A percentile compares a stretch with the other conserved stretches of the same genome.
phyloP scores from a whole-genome alignment of 2,797 vertebrate species.

The Enteromius treurensis region DNA sequence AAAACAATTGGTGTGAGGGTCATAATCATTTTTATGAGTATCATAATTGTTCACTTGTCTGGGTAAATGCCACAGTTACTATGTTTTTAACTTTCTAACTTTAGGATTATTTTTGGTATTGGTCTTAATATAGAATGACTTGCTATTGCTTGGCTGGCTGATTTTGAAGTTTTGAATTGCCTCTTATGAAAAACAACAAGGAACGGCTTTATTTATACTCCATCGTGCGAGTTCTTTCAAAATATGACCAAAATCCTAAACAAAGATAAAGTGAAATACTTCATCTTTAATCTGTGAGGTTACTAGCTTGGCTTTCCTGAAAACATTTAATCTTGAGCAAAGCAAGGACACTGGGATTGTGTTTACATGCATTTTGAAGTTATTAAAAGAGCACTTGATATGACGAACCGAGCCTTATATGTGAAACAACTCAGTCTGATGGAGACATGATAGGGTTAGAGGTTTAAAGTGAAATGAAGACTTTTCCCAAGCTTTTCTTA shows the following conservation, averaged over 20 bases:
- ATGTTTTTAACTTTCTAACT: neutral
- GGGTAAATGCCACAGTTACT: neutral
- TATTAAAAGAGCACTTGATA: neutral
- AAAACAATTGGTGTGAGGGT: neutral
- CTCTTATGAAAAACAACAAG: constrained; percentile 4
- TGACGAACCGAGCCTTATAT: neutral
- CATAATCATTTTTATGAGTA: neutral
- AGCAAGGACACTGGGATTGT: neutral
- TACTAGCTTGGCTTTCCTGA: neutral
- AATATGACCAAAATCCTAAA: neutral
- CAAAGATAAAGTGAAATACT: constrained; percentile 9
- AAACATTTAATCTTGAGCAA: neutral
- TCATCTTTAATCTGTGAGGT: neutral
- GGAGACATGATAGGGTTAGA: neutral
- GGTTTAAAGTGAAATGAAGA: neutral
- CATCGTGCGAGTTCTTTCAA: neutral
- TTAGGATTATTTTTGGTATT: neutral
- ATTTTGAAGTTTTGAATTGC: neutral
- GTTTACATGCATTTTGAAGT: neutral
- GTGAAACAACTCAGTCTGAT: neutral
- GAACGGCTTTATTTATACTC: neutral
- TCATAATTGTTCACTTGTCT: neutral
- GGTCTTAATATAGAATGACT: neutral
- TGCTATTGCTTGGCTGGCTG: neutral
- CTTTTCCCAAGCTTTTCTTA: constrained; percentile 14